Base-by-base conservation (phyloP, 2,113 vertebrate genomes). In the Anarhynchus alexandrinus region DNA sequence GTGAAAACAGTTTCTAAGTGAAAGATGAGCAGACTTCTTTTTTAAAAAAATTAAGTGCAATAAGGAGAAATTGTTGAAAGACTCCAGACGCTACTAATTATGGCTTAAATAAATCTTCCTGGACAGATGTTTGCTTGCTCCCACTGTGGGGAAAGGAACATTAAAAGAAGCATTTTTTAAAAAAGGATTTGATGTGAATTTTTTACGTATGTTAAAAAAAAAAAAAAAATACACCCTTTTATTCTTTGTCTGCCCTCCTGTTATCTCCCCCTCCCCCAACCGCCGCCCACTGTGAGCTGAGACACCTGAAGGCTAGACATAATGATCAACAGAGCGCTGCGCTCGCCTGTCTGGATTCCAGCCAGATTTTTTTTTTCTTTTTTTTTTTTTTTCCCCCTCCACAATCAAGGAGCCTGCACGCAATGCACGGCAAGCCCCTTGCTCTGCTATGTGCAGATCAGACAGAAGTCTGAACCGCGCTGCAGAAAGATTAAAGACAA, bases 281-380 rank as follows among this genome's bases (percentile, higher is more conserved):
- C 97, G 85, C 99, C 98, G 98, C 98, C 98, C 98, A 98, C 98
- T 98, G 98, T 93, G 97, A 97, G 97, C 98, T 94, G 97, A 99
- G 98, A 99, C 99, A 99, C 99, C 99, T 99, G 99, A 99, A 99
- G 98, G 98, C 99, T 98, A 98, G 99, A 99, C 99, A 98, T 99
- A 99, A 99, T 99, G 99, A 99, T 99, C 99, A 98, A 98, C 99
- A 98, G 98, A 98, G 98, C 99, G 97, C 97, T 98, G 98, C 98
- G 98, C 97, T 98, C 98, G 98, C 98, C 98, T 98, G 98, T 98
- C 98, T 99, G 98, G 98, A 98, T 97, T 95, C 90, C 98, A 97
- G 98, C 98, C 98, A 98, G 98, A 98, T 98, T 94, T 94, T 96
- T 42, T 42, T 42, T 42, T 42, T 42, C 12, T 91, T 94, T 91